Evolutionary conservation across 2,888 invertebrate species (phyloP), one percentile per base, ranked within the genome.

Genomic region (Agonum fuliginosum): DNA sequence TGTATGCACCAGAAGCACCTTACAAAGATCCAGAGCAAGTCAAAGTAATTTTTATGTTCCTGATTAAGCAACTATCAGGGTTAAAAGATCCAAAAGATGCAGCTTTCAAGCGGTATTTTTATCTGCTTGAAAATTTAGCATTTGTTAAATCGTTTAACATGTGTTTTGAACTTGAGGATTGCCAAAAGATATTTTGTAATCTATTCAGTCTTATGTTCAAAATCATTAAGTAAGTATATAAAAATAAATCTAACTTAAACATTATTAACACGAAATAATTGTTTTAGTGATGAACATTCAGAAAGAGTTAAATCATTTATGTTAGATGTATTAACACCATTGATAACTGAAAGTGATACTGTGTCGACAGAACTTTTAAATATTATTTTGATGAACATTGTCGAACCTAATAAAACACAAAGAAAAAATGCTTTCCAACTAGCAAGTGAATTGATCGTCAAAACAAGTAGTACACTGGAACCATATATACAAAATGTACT

Each of bases 91-190:
- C 98, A 0, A 97, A 98, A 86, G 97, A 98, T 88, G 96, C 98
- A 2, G 97, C 97, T 1, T 99, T 98, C 88, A 98, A 98, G 86
- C 91, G 98, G 81, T 98, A 98, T 87, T 98, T 98, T 88, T 99
- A 99, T 87, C 90, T 99, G 67, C 88, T 99, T 77, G 98, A 99
- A 88, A 99, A 98, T 88, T 89, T 99, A 82, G 97, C 98, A 0
- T 98, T 97, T 87, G 98, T 98, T 37, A 99, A 99, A 87, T 97
- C 97, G 0, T 98, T 99, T 87, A 98, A 98, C 87, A 98, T 99
- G 94, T 98, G 98, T 87, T 97, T 98, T 85, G 98, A 99, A 86
- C 88, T 99, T 78, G 98, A 98, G 86, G 98, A 98, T 88, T 97
- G 96, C 83, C 97, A 98, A 86, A 97, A 97, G 87, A 97, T 99